Evolutionary conservation across 2,113 vertebrate species (phyloP).

Genomic region (Corythaeola cristata): DNA sequence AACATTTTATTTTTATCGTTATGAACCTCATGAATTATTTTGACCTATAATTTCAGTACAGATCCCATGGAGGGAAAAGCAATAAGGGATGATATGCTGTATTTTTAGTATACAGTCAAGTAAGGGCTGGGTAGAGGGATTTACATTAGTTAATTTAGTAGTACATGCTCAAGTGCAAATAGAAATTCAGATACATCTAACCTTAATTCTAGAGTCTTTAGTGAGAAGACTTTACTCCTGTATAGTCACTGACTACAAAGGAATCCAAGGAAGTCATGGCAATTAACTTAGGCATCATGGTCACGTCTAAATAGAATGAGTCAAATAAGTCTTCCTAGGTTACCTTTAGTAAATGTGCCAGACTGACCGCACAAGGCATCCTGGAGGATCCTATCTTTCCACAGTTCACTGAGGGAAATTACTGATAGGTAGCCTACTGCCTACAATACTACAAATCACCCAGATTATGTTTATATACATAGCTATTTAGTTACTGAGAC

Average conservation of each 20-base stretch:
- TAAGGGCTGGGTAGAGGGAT: not conserved
- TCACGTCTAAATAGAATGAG: not conserved
- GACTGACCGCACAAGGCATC: not conserved
- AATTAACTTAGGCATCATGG: not conserved
- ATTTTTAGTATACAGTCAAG: not conserved
- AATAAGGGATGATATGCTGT: not conserved
- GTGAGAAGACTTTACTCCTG: not conserved
- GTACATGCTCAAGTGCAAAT: not conserved
- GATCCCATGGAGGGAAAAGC: not conserved
- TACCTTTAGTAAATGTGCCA: not conserved
- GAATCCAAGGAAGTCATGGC: not conserved
- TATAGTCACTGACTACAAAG: not conserved
- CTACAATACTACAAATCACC: not conserved
- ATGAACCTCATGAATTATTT: not conserved
- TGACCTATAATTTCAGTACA: not conserved
- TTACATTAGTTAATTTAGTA: not conserved
- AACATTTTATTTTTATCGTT: not conserved
- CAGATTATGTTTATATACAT: not conserved
- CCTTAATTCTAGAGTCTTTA: not conserved
- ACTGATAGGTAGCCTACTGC: not conserved
- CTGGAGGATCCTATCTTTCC: not conserved
- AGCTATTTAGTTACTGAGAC: not conserved
- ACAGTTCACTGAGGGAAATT: not conserved
- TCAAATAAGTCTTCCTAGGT: not conserved
- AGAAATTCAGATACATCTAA: not conserved